Conservation (phyloP, 2,888 invertebrate species). For the Lacanobia wlatinum region DNA sequence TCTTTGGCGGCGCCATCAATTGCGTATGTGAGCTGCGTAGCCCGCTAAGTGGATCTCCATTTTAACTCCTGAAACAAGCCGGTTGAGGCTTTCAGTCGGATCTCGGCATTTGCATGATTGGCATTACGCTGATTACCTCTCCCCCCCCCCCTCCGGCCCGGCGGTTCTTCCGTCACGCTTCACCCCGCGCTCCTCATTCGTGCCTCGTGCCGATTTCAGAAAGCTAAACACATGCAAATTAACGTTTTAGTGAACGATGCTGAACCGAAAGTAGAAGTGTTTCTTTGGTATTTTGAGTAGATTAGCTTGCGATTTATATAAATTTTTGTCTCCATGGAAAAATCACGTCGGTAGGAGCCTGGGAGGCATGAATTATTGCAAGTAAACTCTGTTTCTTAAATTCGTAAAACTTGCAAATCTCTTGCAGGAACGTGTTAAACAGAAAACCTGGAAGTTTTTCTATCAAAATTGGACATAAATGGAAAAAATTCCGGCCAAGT, state of each 20-base stretch:
- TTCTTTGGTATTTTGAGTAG: slow-evolving; percentile 3
- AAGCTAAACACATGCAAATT: slow-evolving; percentile 86
- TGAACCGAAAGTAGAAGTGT: slow-evolving; percentile 4
- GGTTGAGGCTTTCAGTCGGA: slow-evolving; percentile 90
- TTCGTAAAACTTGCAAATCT: background rate
- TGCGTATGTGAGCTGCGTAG: slow-evolving; percentile 90
- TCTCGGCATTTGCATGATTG: slow-evolving; percentile 91
- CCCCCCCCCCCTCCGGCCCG: slow-evolving; percentile 61
- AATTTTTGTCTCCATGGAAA: background rate
- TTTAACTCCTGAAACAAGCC: slow-evolving; percentile 91
- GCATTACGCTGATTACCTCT: slow-evolving; percentile 89
- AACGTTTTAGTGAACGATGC: slow-evolving; percentile 70
- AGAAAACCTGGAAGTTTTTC: too few species aligned
- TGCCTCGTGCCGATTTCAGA: slow-evolving; percentile 73
- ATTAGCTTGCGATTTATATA: background rate
- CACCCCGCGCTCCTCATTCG: slow-evolving; percentile 64
- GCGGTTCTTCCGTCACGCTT: slow-evolving; percentile 66
- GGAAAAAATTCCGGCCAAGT: too few species aligned
- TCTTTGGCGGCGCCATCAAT: slow-evolving; percentile 83
- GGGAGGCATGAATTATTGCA: background rate
- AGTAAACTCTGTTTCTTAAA: background rate
- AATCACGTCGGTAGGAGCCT: background rate
- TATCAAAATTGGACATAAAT: too few species aligned
- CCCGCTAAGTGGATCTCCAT: slow-evolving; percentile 90
- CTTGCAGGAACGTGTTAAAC: background rate